A percentile compares a stretch with the other conserved stretches of the same genome.
These are phyloP conservation scores for Mesoclemmys tuberculata DNA, from an alignment of 2,113 vertebrate genomes.

Conservation along the genomic window DNA sequence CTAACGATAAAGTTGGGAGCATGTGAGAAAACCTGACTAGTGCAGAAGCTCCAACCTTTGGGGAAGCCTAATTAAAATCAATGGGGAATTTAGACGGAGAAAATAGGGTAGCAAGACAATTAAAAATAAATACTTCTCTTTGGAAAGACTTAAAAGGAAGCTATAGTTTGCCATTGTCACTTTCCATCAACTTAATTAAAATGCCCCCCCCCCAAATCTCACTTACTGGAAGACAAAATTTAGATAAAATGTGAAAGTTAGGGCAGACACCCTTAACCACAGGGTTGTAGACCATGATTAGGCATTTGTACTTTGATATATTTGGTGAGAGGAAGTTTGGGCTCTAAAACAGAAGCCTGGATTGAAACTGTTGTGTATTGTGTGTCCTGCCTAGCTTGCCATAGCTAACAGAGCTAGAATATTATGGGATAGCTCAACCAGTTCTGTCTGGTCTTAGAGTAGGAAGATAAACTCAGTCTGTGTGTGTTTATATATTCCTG, in stretches of 20 bases:
- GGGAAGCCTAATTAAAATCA: constrained; percentile 48
- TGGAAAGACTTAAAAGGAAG: constrained; percentile 13
- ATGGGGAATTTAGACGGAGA: constrained; percentile 28
- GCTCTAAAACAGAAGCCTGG: not conserved
- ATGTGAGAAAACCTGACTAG: constrained; percentile 33
- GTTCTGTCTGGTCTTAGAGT: too few species aligned
- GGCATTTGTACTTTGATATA: not conserved
- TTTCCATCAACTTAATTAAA: not conserved
- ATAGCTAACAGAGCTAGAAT: too few species aligned
- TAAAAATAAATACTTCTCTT: constrained; percentile 29
- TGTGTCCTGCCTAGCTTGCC: too few species aligned
- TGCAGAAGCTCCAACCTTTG: constrained; percentile 53
- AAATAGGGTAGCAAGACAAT: constrained; percentile 35
- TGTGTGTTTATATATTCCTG: too few species aligned
- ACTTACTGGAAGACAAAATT: not conserved
- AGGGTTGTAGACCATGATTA: not conserved
- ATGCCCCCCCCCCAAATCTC: not conserved
- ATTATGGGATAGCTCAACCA: too few species aligned
- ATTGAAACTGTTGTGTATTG: not conserved
- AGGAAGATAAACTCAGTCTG: too few species aligned
- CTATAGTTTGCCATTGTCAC: not conserved
- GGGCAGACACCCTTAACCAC: not conserved
- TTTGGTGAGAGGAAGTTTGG: not conserved
- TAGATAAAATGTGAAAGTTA: not conserved
- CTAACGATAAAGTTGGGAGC: not conserved